Conservation (phyloP, 2,888 invertebrate species). For the Aquatica leii region DNA sequence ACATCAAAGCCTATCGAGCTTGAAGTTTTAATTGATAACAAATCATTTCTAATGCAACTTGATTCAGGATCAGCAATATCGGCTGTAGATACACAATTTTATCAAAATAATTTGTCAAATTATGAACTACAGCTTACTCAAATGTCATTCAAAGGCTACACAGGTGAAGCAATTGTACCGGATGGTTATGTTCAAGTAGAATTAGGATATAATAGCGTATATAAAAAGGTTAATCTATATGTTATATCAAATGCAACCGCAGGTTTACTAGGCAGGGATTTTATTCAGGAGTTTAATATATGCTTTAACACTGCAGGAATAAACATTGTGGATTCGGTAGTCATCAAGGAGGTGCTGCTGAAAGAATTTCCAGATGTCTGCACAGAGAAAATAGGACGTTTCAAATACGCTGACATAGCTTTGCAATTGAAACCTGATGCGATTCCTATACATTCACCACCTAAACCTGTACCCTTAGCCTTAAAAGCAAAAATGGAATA, state of each 20-base stretch:
- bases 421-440: background rate
- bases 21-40: too few relatives aligned
- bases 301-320: background rate
- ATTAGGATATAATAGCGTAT: background rate
- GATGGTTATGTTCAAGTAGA: background rate
- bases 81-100: background rate
- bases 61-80: background rate
- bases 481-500: background rate
- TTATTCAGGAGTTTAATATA: background rate
- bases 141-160: background rate
- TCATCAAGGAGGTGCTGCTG: background rate
- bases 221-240: background rate
- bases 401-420: background rate
- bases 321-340: background rate
- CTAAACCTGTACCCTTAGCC: background rate
- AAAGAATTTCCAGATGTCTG: background rate
- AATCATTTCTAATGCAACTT: too few relatives aligned
- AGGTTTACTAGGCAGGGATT: slow-evolving; percentile 15
- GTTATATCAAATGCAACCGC: background rate
- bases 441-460: background rate
- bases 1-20: too few relatives aligned
- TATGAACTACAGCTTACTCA: background rate
- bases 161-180: background rate
- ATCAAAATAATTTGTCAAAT: too few relatives aligned
- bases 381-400: background rate